These are phyloP conservation scores for Indri indri DNA, from an alignment of 2,113 vertebrate genomes.

Conservation along the genomic window DNA sequence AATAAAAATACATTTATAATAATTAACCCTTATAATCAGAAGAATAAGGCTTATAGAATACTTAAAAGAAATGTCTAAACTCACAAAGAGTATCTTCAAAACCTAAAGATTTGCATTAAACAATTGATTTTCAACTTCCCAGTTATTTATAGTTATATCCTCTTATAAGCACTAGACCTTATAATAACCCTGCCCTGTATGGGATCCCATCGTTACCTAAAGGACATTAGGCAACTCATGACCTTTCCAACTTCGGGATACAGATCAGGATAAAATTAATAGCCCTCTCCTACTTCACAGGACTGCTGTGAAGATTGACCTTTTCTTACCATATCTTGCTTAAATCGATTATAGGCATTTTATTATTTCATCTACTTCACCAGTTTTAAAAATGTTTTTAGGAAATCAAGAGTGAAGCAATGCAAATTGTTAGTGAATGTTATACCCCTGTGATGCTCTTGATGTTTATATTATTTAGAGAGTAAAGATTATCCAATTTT, in stretches of 20 bases:
- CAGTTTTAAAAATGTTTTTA: constrained; percentile 46
- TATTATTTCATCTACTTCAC: constrained; percentile 30
- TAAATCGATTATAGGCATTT: constrained; percentile 23
- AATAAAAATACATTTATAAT: neutral
- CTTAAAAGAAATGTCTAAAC: constrained; percentile 20
- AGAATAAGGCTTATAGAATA: neutral
- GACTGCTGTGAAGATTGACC: neutral
- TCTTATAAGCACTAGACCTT: neutral
- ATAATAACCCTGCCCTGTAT: neutral
- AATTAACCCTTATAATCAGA: constrained; percentile 30
- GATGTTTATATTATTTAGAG: constrained; percentile 42
- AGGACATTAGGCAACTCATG: neutral
- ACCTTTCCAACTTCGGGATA: constrained; percentile 27
- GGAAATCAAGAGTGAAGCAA: constrained; percentile 36
- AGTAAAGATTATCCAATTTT: constrained; percentile 46
- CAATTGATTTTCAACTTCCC: neutral
- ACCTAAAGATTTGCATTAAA: neutral
- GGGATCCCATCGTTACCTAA: neutral
- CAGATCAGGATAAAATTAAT: constrained; percentile 34
- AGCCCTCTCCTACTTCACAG: neutral
- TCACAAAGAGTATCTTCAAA: neutral
- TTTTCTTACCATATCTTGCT: constrained; percentile 27
- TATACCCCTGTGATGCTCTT: neutral
- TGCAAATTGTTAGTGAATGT: neutral
- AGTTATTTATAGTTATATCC: neutral